A percentile compares a stretch with the other conserved stretches of the same genome.
These are phyloP conservation scores for Arenaria interpres DNA, from an alignment of 2,113 vertebrate species.

Conservation along the genomic window DNA sequence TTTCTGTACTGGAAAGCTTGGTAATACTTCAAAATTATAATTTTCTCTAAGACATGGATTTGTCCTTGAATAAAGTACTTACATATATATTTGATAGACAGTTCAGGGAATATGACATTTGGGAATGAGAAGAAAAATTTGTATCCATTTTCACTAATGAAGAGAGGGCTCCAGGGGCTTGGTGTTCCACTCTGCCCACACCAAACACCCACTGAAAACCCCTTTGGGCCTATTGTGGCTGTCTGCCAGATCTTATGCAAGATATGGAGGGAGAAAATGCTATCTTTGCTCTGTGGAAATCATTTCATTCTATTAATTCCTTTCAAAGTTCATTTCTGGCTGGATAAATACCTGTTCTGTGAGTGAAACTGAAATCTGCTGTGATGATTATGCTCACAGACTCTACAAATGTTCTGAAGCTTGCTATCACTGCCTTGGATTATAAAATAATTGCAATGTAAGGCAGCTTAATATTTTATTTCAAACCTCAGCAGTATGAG, in stretches of 20 bases:
- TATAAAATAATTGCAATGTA: not conserved
- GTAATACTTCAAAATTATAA: not conserved
- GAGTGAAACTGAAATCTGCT: not conserved
- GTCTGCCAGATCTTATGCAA: not conserved
- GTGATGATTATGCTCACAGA: not conserved
- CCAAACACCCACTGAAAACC: not conserved
- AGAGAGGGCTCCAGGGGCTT: not conserved
- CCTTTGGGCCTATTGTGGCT: not conserved
- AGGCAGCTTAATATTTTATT: not conserved
- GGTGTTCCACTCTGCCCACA: not conserved
- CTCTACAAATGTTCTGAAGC: not conserved
- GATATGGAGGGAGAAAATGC: not conserved
- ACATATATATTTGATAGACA: not conserved
- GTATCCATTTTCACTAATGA: not conserved
- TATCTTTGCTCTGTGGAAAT: not conserved
- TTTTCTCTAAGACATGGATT: not conserved
- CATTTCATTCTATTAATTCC: not conserved
- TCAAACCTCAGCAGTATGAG: not conserved
- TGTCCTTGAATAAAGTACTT: not conserved
- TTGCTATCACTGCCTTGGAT: not conserved
- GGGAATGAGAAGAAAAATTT: not conserved
- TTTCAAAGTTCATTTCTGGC: not conserved
- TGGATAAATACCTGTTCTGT: not conserved
- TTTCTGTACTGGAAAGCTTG: not conserved
- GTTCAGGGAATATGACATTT: not conserved